phyloP scores from a whole-genome alignment of 2,888 invertebrate species.

The Harpalus rubripes region DNA sequence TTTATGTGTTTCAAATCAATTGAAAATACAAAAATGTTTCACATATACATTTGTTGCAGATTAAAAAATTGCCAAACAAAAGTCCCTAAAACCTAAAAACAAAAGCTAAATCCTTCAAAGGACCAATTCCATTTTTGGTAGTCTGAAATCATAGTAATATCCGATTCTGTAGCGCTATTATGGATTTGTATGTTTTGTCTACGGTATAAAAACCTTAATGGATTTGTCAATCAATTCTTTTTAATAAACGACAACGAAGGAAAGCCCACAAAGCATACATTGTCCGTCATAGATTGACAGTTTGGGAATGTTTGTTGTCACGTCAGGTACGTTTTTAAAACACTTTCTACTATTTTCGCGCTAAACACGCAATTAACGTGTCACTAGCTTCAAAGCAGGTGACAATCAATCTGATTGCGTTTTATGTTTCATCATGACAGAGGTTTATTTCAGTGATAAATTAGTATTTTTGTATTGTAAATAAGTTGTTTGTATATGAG shows the following conservation, averaged over 20 bases:
- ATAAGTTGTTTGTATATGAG: too few species aligned
- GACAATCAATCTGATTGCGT: not conserved
- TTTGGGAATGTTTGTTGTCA: conserved; percentile 16
- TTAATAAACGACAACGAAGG: conserved; percentile 25
- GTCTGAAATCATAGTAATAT: not conserved
- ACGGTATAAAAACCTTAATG: conserved; percentile 43
- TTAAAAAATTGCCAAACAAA: not conserved
- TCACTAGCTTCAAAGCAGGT: not conserved
- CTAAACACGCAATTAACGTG: conserved; percentile 42
- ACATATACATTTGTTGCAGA: not conserved
- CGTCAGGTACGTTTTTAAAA: conserved; percentile 40
- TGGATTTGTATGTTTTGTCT: conserved; percentile 43
- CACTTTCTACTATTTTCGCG: conserved; percentile 1
- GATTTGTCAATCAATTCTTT: conserved; percentile 58
- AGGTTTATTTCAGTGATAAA: too few species aligned
- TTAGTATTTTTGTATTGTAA: too few species aligned
- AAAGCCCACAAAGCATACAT: conserved; percentile 38
- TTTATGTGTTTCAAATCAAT: too few species aligned
- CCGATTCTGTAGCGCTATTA: conserved; percentile 20
- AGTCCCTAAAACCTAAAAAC: not conserved
- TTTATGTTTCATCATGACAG: not conserved
- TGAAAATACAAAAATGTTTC: too few species aligned
- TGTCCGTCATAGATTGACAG: conserved; percentile 38
- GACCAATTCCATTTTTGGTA: not conserved
- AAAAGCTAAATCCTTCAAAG: not conserved